Base-by-base conservation (phyloP, 2,113 vertebrate genomes). In the Esox niger region DNA sequence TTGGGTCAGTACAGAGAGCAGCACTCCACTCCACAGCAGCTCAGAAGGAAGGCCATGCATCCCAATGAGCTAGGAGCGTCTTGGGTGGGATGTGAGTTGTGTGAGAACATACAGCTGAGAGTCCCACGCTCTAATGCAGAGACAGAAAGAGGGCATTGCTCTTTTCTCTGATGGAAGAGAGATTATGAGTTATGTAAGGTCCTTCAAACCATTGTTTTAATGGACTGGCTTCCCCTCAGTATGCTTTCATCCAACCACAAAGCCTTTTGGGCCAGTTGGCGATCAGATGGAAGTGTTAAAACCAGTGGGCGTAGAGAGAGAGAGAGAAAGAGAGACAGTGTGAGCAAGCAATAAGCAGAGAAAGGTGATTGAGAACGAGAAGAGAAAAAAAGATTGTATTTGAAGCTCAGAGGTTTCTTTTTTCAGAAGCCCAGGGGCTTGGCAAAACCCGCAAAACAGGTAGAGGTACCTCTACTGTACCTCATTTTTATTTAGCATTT, bases 101-200 rank as follows among this genome's bases (percentile, higher is more conserved):
- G 82, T 80, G 78, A 64, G 82, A 82, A 70, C n/a, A 35, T 55
- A 70, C 30, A 60, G 74, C 58, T 65, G 67, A 47, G 69, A 69
- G 77, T 66, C 49, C 46, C 46, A 59, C n/a, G 1, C 67, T 75
- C 69, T 70, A 56, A 63, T 75, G 77, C 71, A 43, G 11, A 15
- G 13, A 43, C 38, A 43, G 38, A 43, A 43, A 17, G 33, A 77
- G 73, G 75, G 78, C 70, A 61, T 33, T n/a, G 46, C 79, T 73
- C 79, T 73, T 49, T 59, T 62, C 75, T 64, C 64, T 58, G 26
- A 49, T 38, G 62, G 56, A 49, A 1, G 71, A 11, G 68, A 52
- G 35, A 38, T 2, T 38, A 4, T 38, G 11, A 4, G 70, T 90
- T 86, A 88, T 74, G 74, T 69, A 88, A 87, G 74, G 26, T 26